Evolutionary conservation across 2,113 vertebrate species (phyloP).

Genomic region (Apus apus): DNA sequence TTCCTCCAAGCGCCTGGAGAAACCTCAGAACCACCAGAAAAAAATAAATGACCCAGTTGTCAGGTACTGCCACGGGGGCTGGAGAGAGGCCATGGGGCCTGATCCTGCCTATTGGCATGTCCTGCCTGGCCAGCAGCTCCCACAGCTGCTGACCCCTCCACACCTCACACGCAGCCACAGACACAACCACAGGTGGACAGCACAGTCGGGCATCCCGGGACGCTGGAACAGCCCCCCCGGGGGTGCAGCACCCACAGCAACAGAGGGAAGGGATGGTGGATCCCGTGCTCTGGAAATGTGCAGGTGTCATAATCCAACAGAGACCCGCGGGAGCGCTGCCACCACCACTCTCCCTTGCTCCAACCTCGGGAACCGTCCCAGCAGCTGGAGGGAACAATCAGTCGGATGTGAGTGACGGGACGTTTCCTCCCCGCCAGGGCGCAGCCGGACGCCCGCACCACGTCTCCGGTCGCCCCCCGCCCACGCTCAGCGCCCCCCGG

Average conservation of each 20-base stretch:
- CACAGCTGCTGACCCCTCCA: no score
- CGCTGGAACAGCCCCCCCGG: neutral
- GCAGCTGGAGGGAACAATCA: neutral
- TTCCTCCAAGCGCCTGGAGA: neutral
- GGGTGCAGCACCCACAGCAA: neutral
- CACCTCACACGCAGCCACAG: neutral
- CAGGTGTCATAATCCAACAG: rapidly evolving
- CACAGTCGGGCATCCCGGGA: rapidly evolving
- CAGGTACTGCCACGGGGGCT: neutral
- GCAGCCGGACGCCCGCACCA: neutral
- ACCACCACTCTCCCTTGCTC: neutral
- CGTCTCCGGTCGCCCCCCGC: neutral
- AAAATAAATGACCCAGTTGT: neutral
- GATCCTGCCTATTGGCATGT: rapidly evolving
- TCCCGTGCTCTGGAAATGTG: rapidly evolving
- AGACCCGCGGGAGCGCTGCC: neutral
- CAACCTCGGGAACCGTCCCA: neutral
- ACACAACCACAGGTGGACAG: no score
- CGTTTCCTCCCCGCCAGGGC: rapidly evolving
- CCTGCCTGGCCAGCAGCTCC: no score
- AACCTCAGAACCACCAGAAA: neutral
- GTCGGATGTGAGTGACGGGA: neutral
- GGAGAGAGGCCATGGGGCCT: neutral
- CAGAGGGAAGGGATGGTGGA: rapidly evolving
- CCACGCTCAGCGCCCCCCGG: neutral